Conservation (phyloP, 2,888 invertebrate genomes). For the Drosophila yooni region DNA sequence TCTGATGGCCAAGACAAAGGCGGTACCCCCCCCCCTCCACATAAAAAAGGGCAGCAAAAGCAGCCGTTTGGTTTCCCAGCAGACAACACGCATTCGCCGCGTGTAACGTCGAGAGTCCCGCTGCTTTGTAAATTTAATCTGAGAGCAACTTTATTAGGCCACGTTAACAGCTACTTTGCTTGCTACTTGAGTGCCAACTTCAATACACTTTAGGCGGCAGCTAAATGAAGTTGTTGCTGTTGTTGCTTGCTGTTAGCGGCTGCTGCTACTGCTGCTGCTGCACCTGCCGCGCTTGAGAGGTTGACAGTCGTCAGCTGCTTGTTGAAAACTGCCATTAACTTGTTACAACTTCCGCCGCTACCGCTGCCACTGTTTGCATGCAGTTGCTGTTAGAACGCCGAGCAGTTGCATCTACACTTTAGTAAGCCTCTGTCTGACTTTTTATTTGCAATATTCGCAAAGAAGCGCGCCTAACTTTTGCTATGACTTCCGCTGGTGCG, state of each 20-base stretch:
- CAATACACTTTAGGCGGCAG: slow-evolving; percentile 64
- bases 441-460: slow-evolving; percentile 60
- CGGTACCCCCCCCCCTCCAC: background rate
- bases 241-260: background rate
- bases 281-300: slow-evolving; percentile 47
- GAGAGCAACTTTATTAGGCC: slow-evolving; percentile 76
- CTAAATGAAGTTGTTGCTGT: slow-evolving; percentile 54
- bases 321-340: slow-evolving; percentile 80
- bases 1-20: slow-evolving; percentile 49
- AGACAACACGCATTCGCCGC: slow-evolving; percentile 57
- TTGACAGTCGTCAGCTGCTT: slow-evolving; percentile 64
- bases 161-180: slow-evolving; percentile 76
- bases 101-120: slow-evolving; percentile 17
- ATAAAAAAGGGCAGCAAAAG: background rate
- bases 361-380: slow-evolving; percentile 40
- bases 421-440: slow-evolving; percentile 51
- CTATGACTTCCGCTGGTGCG: slow-evolving; percentile 52
- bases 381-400: slow-evolving; percentile 51
- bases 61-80: slow-evolving; percentile 53
- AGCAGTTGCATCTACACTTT: slow-evolving; percentile 32
- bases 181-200: slow-evolving; percentile 76
- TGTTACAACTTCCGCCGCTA: slow-evolving; percentile 78
- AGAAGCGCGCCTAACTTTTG: slow-evolving; percentile 68
- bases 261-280: slow-evolving; percentile 15
- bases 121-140: slow-evolving; percentile 56